Base-by-base conservation (phyloP, 2,797 vertebrate species). In the Microctenopoma lineatum region DNA sequence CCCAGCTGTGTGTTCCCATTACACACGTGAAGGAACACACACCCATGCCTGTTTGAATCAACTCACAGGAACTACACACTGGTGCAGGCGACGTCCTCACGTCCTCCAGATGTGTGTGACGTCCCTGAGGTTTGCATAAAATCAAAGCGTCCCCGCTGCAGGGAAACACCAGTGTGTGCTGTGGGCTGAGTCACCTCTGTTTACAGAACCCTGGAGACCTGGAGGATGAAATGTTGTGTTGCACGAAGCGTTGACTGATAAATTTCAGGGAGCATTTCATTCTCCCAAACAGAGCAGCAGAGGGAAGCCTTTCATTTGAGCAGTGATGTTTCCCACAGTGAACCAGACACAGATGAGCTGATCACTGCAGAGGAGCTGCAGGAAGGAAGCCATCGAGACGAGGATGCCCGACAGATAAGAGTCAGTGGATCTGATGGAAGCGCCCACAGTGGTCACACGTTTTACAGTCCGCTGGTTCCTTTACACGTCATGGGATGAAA, bases 1-100 rank as follows among this genome's bases (percentile, higher is more conserved):
- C 74, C 87, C 93, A 94, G 91, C 92, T 93, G 92, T 79, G 85
- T 79, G 74, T 77, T 66, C 72, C 77, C 76, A 77, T 75, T 75
- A 87, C 80, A 84, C 46, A 59, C 68, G 72, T 38, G 62, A 53
- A 60, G 59, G 59, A 66, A 78, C 83, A 80, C 80, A 74, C 75
- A 71, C 83, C 47, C 74, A 65, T 32, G 38, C 18, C 38, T 52
- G 61, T 79, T 59, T 52, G 47, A 73, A 64, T 80, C 56, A 76
- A 66, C 65, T 44, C 21, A 60, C 47, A 72, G 48, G 71, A 82
- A 63, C 53, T 38, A 62, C 61, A 79, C 76, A 54, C 61, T 75
- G 45, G 27, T 57, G 58, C 63, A 26, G 56, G 12, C 13, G 56
- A 21, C 12, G 4, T n/a, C 29, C 7, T 32, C 29, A 32, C 5